phyloP scores from a whole-genome alignment of 2,888 invertebrate genomes.

The Drosophila neutralis region DNA sequence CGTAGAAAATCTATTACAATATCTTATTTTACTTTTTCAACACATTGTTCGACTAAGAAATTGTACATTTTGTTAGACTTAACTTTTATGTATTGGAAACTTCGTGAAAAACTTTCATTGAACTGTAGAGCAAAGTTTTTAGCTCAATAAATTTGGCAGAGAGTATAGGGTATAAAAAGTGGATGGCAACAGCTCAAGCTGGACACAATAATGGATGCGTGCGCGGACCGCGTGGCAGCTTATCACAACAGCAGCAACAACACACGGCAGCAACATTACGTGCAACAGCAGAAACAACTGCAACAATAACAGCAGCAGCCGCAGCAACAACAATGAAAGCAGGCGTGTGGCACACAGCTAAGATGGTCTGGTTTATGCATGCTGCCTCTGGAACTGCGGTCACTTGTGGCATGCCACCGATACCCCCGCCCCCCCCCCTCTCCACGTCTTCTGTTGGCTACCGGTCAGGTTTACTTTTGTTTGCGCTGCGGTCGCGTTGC shows the following conservation, averaged over 20 bases:
- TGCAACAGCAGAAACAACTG: slow-evolving; percentile 26
- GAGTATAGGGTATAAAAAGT: slow-evolving; percentile 7
- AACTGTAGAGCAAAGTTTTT: neutral
- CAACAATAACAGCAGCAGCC: slow-evolving; percentile 20
- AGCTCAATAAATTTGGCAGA: neutral
- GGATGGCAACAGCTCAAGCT: slow-evolving; percentile 15
- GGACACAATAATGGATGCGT: slow-evolving; percentile 49
- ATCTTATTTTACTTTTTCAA: neutral
- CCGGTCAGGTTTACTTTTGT: slow-evolving; percentile 52
- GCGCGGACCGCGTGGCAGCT: slow-evolving; percentile 68
- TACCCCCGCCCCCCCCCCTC: too few species aligned
- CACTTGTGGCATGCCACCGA: slow-evolving; percentile 77
- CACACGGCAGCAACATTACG: neutral
- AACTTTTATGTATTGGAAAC: neutral
- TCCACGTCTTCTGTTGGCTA: neutral
- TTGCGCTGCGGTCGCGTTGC: slow-evolving; percentile 63
- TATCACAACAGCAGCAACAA: slow-evolving; percentile 61
- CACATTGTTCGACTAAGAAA: neutral
- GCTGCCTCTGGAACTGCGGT: slow-evolving; percentile 58
- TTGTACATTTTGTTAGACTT: neutral
- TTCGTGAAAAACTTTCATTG: neutral
- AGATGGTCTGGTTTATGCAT: slow-evolving; percentile 73
- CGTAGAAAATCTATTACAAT: neutral
- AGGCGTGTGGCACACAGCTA: slow-evolving; percentile 27
- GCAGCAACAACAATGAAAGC: slow-evolving; percentile 1